These are phyloP conservation scores for Lynx canadensis DNA, from an alignment of 2,113 vertebrate species.

Conservation along the genomic window DNA sequence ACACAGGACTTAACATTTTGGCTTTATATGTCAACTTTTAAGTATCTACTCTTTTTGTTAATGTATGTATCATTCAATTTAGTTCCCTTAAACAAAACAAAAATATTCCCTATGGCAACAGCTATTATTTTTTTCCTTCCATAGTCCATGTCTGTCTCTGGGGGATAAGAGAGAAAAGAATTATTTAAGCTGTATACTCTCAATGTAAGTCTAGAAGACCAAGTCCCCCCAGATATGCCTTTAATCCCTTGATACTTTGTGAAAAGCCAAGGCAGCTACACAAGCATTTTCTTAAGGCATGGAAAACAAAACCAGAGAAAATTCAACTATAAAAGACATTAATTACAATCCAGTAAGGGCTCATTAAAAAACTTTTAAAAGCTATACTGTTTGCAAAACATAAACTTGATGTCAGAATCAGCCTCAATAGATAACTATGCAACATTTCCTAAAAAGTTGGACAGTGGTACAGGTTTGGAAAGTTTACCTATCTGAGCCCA, in stretches of 20 bases:
- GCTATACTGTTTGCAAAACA: conserved; percentile 39
- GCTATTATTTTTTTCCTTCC: neutral
- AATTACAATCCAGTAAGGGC: conserved; percentile 30
- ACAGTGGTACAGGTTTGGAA: neutral
- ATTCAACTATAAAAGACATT: conserved; percentile 22
- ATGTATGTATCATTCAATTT: neutral
- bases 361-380: neutral
- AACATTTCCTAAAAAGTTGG: conserved; percentile 3
- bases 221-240: neutral
- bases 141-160: neutral
- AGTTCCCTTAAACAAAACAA: conserved; percentile 30
- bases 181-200: conserved; percentile 21
- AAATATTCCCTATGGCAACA: neutral
- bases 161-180: neutral
- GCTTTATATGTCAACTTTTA: conserved; percentile 5
- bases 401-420: conserved; percentile 31
- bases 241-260: conserved; percentile 55
- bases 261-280: conserved; percentile 27
- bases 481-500: neutral
- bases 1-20: conserved; percentile 4
- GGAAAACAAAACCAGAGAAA: conserved; percentile 45
- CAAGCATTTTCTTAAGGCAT: conserved; percentile 39
- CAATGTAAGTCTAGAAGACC: neutral
- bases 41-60: conserved; percentile 6
- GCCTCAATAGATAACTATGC: neutral